A percentile compares a stretch with the other conserved stretches of the same genome.
These are phyloP conservation scores for Cremastinae sp. DNA, from an alignment of 2,888 invertebrate genomes.

Conservation along the genomic window DNA sequence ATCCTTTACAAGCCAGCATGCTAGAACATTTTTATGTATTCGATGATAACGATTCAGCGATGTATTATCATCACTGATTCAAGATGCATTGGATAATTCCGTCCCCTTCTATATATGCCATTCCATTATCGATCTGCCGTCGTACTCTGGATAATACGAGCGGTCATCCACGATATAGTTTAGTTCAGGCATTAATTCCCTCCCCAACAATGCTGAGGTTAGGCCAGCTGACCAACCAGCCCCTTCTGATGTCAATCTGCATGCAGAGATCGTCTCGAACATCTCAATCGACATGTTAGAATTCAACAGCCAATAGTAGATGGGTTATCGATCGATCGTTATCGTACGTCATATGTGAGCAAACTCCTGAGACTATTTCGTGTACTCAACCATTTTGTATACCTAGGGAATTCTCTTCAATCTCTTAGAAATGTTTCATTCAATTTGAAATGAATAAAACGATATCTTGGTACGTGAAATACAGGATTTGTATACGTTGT, in stretches of 20 bases:
- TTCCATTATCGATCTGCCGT: background rate
- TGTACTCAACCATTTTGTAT: background rate
- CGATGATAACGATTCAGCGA: too few relatives aligned
- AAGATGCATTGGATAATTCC: too few relatives aligned
- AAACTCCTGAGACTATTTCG: slow-evolving; percentile 24
- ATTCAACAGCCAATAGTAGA: slow-evolving; percentile 73
- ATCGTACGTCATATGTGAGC: slow-evolving; percentile 20
- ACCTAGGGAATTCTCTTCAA: background rate
- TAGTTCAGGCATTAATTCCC: background rate
- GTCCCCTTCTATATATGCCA: too few relatives aligned
- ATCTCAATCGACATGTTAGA: slow-evolving; percentile 57
- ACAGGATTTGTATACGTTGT: too few relatives aligned
- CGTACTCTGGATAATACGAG: background rate
- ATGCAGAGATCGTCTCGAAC: slow-evolving; percentile 45
- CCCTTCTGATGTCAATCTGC: slow-evolving; percentile 56
- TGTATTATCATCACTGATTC: too few relatives aligned
- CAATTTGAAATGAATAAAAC: too few relatives aligned
- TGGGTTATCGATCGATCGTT: slow-evolving; percentile 76
- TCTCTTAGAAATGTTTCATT: background rate
- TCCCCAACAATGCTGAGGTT: background rate
- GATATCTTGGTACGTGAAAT: too few relatives aligned
- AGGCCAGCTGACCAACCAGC: slow-evolving; percentile 26
- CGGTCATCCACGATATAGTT: background rate
- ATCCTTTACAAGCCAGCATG: too few relatives aligned
- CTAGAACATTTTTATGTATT: too few relatives aligned